phyloP scores from a whole-genome alignment of 2,797 vertebrate genomes.

The Perodicticus potto region DNA sequence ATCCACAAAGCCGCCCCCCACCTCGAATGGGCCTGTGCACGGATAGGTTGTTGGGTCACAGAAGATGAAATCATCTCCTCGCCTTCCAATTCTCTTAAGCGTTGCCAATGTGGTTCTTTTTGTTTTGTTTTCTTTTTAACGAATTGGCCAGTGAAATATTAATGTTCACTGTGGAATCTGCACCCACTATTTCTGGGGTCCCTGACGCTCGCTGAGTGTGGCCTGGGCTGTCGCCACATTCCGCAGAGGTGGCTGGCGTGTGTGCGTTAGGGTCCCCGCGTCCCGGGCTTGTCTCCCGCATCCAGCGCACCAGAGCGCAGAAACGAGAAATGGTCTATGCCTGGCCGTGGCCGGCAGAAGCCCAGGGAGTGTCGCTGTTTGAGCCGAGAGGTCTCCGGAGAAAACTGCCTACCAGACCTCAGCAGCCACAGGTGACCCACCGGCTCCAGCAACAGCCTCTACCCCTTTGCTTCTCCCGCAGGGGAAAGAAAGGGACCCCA shows the following conservation, averaged over 20 bases:
- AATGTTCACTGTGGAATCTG: not conserved
- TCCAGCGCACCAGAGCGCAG: not conserved
- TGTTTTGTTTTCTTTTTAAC: not conserved
- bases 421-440: not conserved
- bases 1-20: not conserved
- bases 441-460: accelerated
- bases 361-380: not conserved
- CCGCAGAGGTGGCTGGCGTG: accelerated
- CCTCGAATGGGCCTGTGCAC: accelerated
- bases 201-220: not conserved
- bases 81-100: not conserved
- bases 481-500: not conserved
- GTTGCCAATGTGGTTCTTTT: not conserved
- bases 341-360: not conserved
- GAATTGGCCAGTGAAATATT: constrained; percentile 18
- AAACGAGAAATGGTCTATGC: not conserved
- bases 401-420: not conserved
- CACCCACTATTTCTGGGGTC: not conserved
- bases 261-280: accelerated
- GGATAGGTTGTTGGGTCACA: not conserved
- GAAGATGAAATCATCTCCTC: not conserved
- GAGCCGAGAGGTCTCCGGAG: not conserved
- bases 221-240: not conserved
- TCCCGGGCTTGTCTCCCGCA: not conserved
- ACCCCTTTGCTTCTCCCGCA: not conserved